Base-by-base conservation (phyloP, 2,113 vertebrate genomes). In the Rousettus leschenaultii region DNA sequence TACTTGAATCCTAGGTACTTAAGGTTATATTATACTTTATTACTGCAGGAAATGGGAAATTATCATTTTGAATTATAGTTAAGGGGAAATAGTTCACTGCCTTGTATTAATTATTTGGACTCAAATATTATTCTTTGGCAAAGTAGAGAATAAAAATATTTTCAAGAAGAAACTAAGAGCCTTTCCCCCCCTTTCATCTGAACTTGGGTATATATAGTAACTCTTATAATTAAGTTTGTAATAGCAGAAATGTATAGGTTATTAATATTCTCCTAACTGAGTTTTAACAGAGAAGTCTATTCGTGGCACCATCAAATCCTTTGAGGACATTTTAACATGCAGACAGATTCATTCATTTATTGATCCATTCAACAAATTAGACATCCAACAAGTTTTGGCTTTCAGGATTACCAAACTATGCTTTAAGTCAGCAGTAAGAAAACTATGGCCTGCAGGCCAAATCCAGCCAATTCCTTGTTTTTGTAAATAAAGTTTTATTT, bases 401-500 rank as follows among this genome's bases (percentile, higher is more conserved):
- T 73, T 97, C 33, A 86, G 74, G 24, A 86, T 80, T 97, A 95
- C 65, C 55, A 33, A 59, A 68, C 30, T 73, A 30, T 84, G 24
- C 30, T 80, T 97, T 85, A 66, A 90, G 75, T 63, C 8, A 96
- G 12, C 30, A 33, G 16, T 75, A 19, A 82, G 73, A 0, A 93
- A 89, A 92, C 35, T 91, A 89, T 68, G n/a, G 26, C 22, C 43
- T 86, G 0, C 2, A 88, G 59, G 48, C 18, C 30, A 88, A 94
- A 85, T 77, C 14, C 13, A 87, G n/a, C 11, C 33, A 89, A 48
- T 66, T 88, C 19, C 63, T 61, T 96, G 16, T 51, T 68, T 91
- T 92, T 84, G 4, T 71, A 79, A 95, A 96, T 86, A 70, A 91
- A 94, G 16, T 79, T 89, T 87, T 89, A 90, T 38, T 71, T 51